These are phyloP conservation scores for Globia sparganii DNA, from an alignment of 2,888 invertebrate genomes.

Conservation along the genomic window DNA sequence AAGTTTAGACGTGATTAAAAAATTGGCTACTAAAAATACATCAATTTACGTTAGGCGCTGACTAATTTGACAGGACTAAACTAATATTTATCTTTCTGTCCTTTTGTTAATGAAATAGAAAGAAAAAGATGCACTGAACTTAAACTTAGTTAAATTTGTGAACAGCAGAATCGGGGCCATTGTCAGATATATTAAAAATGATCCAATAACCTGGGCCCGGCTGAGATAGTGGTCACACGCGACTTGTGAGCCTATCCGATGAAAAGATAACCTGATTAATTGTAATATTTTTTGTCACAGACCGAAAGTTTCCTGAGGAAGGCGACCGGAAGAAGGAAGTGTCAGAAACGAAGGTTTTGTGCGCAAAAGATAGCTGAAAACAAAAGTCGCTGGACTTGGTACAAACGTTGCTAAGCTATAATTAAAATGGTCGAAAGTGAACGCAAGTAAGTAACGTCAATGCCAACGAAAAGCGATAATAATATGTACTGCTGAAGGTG, in stretches of 20 bases:
- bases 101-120: too few species aligned
- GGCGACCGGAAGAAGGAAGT: conserved; percentile 48
- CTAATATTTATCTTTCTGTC: too few species aligned
- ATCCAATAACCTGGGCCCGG: background rate
- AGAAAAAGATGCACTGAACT: too few species aligned
- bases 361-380: conserved; percentile 20
- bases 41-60: too few species aligned
- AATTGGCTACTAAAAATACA: too few species aligned
- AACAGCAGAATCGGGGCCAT: too few species aligned
- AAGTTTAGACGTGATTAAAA: too few species aligned
- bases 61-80: too few species aligned
- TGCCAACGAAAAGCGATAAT: conserved; percentile 33
- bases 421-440: conserved; percentile 48
- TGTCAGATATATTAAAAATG: background rate
- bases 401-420: conserved; percentile 20
- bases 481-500: background rate
- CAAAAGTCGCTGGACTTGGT: conserved; percentile 46
- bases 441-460: conserved; percentile 19
- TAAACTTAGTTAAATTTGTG: too few species aligned
- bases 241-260: background rate
- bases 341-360: conserved; percentile 47
- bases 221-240: background rate
- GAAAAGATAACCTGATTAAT: background rate
- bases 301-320: conserved; percentile 1
- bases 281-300: background rate